Evolutionary conservation across 2,888 invertebrate genomes (phyloP).

Genomic region (Aporophyla lueneburgensis): DNA sequence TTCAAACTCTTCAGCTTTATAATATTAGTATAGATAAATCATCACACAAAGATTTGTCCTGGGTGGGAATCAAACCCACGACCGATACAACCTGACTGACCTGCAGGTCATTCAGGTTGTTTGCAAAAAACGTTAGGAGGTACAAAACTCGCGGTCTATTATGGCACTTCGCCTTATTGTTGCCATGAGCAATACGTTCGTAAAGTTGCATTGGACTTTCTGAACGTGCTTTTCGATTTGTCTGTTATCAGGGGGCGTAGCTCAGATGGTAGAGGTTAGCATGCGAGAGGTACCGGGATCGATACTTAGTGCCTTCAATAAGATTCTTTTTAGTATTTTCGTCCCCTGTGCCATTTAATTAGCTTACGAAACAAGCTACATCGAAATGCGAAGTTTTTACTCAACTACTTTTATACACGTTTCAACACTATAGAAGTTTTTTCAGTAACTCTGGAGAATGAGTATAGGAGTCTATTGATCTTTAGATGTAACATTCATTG

Average conservation of each 20-base stretch:
- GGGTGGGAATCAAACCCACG: too few relatives aligned
- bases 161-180: not conserved
- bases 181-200: conserved; percentile 2
- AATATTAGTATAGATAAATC: too few relatives aligned
- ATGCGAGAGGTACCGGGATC: conserved; percentile 90
- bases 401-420: not conserved
- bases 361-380: not conserved
- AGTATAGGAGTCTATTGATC: not conserved
- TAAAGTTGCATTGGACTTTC: not conserved
- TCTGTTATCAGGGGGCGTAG: conserved; percentile 72
- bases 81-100: too few relatives aligned
- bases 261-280: conserved; percentile 87
- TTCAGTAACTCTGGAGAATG: not conserved
- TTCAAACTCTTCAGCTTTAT: too few relatives aligned
- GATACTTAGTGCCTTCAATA: conserved; percentile 63
- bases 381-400: not conserved
- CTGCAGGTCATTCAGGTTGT: too few relatives aligned
- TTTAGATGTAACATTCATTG: not conserved
- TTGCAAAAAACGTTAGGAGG: too few relatives aligned
- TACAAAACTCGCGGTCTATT: too few relatives aligned
- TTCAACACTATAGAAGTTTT: not conserved
- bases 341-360: not conserved
- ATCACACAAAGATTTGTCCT: too few relatives aligned
- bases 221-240: not conserved
- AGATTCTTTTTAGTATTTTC: conserved; percentile 5